Conservation (phyloP, 2,888 invertebrate genomes). For the Tiphia femorata region DNA sequence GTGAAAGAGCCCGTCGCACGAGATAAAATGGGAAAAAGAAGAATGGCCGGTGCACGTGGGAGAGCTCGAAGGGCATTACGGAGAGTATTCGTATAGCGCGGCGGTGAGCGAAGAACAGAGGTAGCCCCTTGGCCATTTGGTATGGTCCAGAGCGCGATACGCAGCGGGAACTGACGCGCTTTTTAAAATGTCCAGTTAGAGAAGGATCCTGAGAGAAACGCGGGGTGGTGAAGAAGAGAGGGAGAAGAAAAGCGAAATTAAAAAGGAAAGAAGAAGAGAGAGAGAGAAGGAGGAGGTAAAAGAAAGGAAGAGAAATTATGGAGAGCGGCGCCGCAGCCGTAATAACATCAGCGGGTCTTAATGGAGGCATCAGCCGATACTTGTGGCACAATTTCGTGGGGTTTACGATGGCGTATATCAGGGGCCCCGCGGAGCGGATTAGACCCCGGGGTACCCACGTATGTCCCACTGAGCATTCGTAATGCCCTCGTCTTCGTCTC, state of each 20-base stretch:
- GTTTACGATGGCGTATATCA: conserved; percentile 62
- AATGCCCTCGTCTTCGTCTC: conserved; percentile 29
- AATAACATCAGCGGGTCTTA: conserved; percentile 51
- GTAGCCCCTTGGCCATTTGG: too few relatives aligned
- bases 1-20: conserved; percentile 29
- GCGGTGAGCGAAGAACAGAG: too few relatives aligned
- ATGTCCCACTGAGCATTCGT: conserved; percentile 37
- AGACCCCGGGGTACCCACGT: conserved; percentile 44
- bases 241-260: background rate
- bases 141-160: too few relatives aligned
- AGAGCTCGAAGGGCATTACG: too few relatives aligned
- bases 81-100: too few relatives aligned
- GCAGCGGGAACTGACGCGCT: too few relatives aligned
- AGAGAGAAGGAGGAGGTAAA: background rate
- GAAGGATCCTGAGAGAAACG: too few relatives aligned
- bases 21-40: background rate
- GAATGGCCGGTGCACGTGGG: background rate
- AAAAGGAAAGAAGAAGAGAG: background rate
- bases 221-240: too few relatives aligned
- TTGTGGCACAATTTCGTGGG: conserved; percentile 56
- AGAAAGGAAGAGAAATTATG: conserved; percentile 27
- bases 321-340: conserved; percentile 29
- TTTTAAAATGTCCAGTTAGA: too few relatives aligned
- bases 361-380: conserved; percentile 58
- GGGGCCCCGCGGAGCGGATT: conserved; percentile 44